phyloP scores from a whole-genome alignment of 2,113 vertebrate species.

The Mirza zaza region DNA sequence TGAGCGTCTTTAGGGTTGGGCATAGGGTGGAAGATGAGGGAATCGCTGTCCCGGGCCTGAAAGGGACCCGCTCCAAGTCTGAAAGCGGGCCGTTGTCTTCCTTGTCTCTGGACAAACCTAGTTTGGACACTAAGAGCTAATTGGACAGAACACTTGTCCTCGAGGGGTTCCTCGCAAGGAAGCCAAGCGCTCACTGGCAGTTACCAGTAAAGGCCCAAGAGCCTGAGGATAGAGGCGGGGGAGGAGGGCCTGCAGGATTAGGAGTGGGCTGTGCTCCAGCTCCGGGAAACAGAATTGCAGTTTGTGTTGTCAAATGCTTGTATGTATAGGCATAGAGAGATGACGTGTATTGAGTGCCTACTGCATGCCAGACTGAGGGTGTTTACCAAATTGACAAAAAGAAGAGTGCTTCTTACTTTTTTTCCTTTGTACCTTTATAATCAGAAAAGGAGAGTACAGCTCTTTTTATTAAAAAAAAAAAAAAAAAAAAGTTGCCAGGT shows the following conservation, averaged over 20 bases:
- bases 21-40: neutral
- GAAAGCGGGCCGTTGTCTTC: neutral
- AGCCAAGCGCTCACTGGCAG: neutral
- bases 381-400: conserved; percentile 5
- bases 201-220: neutral
- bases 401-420: neutral
- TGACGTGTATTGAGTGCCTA: neutral
- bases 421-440: neutral
- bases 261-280: neutral
- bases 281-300: neutral
- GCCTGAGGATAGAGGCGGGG: neutral
- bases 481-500: neutral
- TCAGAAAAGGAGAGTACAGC: neutral
- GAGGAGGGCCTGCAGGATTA: neutral
- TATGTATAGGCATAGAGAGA: neutral
- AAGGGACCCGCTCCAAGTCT: neutral
- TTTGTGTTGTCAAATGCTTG: neutral
- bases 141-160: neutral
- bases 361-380: neutral
- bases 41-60: neutral
- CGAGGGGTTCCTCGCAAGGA: neutral
- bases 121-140: neutral
- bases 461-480: neutral
- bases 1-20: neutral
- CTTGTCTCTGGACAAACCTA: neutral